Evolutionary conservation across 2,888 invertebrate species (phyloP).

Genomic region (Xestia xanthographa): DNA sequence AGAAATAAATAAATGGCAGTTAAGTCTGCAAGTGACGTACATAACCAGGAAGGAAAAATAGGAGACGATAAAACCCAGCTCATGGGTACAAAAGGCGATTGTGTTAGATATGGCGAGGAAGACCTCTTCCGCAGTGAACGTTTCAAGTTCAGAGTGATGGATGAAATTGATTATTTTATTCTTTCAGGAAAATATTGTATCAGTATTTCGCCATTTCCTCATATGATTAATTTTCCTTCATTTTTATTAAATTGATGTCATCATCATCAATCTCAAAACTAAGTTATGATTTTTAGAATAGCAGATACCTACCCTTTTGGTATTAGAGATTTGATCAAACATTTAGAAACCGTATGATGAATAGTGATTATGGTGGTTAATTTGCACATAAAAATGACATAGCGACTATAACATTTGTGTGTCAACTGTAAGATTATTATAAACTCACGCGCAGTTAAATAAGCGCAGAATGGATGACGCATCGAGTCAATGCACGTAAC

Average conservation of each 20-base stretch:
- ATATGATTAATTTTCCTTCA: not conserved
- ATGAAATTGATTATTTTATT: not conserved
- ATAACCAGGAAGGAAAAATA: not conserved
- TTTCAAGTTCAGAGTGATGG: not conserved
- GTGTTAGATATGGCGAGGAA: not conserved
- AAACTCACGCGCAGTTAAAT: constrained; percentile 10
- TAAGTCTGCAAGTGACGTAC: not conserved
- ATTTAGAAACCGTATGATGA: not conserved
- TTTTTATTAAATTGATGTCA: not conserved
- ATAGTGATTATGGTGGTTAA: not conserved
- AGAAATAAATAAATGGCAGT: not conserved
- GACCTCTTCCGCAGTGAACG: not conserved
- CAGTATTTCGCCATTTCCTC: not conserved
- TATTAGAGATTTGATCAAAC: not conserved
- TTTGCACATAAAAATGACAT: not conserved
- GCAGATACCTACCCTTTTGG: too few relatives aligned
- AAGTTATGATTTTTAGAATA: not conserved
- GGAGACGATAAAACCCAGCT: not conserved
- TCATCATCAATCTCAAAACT: not conserved
- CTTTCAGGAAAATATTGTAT: not conserved
- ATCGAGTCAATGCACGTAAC: not conserved
- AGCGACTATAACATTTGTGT: not conserved
- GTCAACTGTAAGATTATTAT: not conserved
- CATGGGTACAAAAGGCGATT: not conserved
- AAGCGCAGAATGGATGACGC: not conserved